Evolutionary conservation across 2,888 invertebrate species (phyloP), one percentile per base, ranked within the genome.

Genomic region (Mythimna loreyi): DNA sequence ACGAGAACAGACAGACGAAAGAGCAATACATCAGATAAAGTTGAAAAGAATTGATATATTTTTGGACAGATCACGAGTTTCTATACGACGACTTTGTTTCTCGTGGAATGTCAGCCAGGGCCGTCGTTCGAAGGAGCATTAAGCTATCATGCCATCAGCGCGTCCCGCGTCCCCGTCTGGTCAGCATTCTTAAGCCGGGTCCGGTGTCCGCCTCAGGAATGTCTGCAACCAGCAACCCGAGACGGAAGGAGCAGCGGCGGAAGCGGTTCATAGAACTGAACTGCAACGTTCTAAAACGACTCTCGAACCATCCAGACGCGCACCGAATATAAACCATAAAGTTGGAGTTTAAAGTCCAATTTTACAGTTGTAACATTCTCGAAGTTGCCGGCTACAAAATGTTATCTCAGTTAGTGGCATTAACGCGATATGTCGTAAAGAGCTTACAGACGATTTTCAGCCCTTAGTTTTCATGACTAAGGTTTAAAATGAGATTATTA

Each of bases 181-280:
- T 87, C 94, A 87, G 90, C 95, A 94, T 95, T 95, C 95, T 91
- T 92, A 78, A 87, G 86, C 89, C 87, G 90, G 91, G 88, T 90
- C 92, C 90, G 90, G 91, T 92, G 91, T 91, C 92, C 91, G 91
- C 90, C 92, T 89, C 86, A 90, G 92, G 94, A 94, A 94, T 94
- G 92, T 91, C 89, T 89, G 87, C 91, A 92, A 89, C 91, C 89
- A 93, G 94, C 93, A 94, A 95, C 93, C 92, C 95, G 95, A 95
- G 94, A 95, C 95, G 95, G 95, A 95, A 95, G 94, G 92, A 94
- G 92, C 90, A 86, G 86, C 93, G 92, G 92, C 95, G 95, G 95
- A 95, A 96, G 95, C 95, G 93, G 94, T 95, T 93, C 94, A 94
- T 93, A 90, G 91, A 94, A 94, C 90, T 86, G 82, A 83, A 80